A percentile compares a stretch with the other conserved stretches of the same genome.
These are phyloP conservation scores for Pseudolaguvia tuberculata DNA, from an alignment of 2,113 vertebrate genomes.

Conservation along the genomic window DNA sequence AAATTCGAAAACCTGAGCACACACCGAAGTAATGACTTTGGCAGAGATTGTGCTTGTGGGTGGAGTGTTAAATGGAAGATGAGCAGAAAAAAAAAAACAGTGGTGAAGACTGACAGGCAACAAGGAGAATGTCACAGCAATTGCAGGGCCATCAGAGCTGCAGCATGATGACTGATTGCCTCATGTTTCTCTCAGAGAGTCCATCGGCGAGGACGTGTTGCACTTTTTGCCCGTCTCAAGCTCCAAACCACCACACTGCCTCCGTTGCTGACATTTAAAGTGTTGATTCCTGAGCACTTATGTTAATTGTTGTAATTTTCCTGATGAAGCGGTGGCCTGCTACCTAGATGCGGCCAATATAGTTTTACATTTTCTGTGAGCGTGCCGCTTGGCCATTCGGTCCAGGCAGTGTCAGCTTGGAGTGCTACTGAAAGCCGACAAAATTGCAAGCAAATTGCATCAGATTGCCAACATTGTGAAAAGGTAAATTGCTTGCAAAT, in stretches of 20 bases:
- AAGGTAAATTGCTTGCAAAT: conserved; percentile 99
- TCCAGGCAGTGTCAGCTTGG: conserved; percentile 98
- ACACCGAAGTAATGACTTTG: conserved; percentile 22
- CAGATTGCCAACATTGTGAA: conserved; percentile 99
- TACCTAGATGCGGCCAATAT: conserved; percentile 99
- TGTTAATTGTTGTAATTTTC: conserved; percentile 99
- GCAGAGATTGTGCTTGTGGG: conserved; percentile 73
- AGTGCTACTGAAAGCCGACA: conserved; percentile 99
- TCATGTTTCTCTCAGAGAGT: conserved; percentile 88
- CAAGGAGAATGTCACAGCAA: conserved; percentile 99
- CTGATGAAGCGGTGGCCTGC: conserved; percentile 99
- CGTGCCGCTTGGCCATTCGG: conserved; percentile 88
- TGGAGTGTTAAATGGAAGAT: conserved; percentile 71
- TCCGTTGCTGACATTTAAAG: conserved; percentile 99
- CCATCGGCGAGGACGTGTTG: conserved; percentile 83
- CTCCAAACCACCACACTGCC: conserved; percentile 91
- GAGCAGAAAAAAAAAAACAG: conserved; percentile 72
- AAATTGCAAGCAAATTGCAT: conserved; percentile 99
- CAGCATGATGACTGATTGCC: conserved; percentile 98
- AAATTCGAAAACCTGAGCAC: conserved; percentile 10
- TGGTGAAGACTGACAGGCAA: conserved; percentile 88
- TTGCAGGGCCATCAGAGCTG: conserved; percentile 96
- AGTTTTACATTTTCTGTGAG: conserved; percentile 98
- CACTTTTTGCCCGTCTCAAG: conserved; percentile 92
- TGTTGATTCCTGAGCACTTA: conserved; percentile 99